Conservation (phyloP, 2,888 invertebrate species). For the Ommatoiulus sabulosus region DNA sequence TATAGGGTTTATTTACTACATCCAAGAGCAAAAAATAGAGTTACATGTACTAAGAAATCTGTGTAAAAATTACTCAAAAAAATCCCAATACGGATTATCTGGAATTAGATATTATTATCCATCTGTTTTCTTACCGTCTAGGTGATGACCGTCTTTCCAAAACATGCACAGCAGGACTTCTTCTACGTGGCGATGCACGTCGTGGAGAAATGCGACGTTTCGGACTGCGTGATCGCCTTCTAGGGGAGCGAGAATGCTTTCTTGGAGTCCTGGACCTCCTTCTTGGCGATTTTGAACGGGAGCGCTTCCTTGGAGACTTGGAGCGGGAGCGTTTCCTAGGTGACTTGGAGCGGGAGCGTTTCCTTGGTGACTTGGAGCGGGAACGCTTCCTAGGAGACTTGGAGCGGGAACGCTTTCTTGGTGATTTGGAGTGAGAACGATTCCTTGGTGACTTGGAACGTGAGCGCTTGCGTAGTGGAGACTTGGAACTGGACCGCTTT, state of each 20-base stretch:
- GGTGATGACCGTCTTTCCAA: background rate
- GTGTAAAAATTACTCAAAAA: too few relatives aligned
- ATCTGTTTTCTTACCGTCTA: conserved; percentile 61
- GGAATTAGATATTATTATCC: too few relatives aligned
- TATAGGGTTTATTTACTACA: too few relatives aligned
- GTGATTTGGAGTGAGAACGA: conserved; percentile 60
- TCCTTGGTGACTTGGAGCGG: conserved; percentile 59
- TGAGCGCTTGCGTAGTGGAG: conserved; percentile 57
- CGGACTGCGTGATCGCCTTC: conserved; percentile 57
- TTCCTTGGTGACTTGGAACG: conserved; percentile 59
- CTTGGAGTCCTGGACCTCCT: conserved; percentile 58
- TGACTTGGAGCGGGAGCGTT: conserved; percentile 60
- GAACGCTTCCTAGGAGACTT: conserved; percentile 59
- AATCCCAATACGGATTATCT: too few relatives aligned
- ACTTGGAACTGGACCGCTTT: conserved; percentile 60
- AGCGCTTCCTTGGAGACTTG: conserved; percentile 59
- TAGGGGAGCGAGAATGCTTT: conserved; percentile 54
- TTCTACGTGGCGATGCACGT: conserved; percentile 62
- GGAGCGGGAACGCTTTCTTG: conserved; percentile 59
- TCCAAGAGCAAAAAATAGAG: too few relatives aligned
- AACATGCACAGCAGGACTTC: conserved; percentile 27
- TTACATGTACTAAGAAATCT: too few relatives aligned
- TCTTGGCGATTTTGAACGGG: conserved; percentile 59
- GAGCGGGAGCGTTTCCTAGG: conserved; percentile 61
- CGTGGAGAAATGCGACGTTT: conserved; percentile 62